Percentiles rank a stretch among this genome's conserved stretches.
Conservation (phyloP, 2,888 invertebrate genomes). For the Diarsia brunnea region DNA sequence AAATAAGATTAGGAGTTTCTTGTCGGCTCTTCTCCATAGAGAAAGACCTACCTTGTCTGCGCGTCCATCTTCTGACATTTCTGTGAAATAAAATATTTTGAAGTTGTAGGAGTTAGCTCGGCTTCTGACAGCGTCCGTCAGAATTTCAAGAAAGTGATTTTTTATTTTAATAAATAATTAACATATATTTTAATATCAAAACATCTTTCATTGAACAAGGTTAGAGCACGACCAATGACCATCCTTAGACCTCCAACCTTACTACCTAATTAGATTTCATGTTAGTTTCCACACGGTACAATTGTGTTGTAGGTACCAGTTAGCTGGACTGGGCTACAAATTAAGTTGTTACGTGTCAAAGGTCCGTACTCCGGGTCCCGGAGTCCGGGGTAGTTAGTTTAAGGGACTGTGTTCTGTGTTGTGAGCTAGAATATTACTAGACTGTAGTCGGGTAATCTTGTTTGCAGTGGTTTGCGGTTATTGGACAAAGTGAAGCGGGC, state of each 20-base stretch:
- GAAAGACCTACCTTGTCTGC: not conserved
- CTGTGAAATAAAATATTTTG: too few relatives aligned
- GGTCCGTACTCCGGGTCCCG: not conserved
- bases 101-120: not conserved
- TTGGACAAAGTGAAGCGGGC: slow-evolving; percentile 14
- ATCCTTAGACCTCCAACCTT: too few relatives aligned
- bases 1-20: not conserved
- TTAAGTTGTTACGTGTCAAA: slow-evolving; percentile 18
- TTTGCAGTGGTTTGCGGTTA: slow-evolving; percentile 32
- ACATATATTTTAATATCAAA: not conserved
- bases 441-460: slow-evolving; percentile 30
- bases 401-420: slow-evolving; percentile 19
- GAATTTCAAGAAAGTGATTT: not conserved
- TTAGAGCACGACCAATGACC: not conserved
- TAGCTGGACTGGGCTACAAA: slow-evolving; percentile 28
- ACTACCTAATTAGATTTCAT: slow-evolving; percentile 15
- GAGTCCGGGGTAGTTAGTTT: not conserved
- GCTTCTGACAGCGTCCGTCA: not conserved
- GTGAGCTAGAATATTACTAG: slow-evolving; percentile 17
- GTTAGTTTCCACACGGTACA: not conserved
- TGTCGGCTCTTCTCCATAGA: not conserved
- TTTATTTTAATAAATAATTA: not conserved
- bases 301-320: not conserved
- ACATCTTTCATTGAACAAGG: not conserved
- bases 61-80: not conserved